Evolutionary conservation across 2,888 invertebrate genomes (phyloP), one percentile per base, ranked within the genome.

Genomic region (Nezara viridula): DNA sequence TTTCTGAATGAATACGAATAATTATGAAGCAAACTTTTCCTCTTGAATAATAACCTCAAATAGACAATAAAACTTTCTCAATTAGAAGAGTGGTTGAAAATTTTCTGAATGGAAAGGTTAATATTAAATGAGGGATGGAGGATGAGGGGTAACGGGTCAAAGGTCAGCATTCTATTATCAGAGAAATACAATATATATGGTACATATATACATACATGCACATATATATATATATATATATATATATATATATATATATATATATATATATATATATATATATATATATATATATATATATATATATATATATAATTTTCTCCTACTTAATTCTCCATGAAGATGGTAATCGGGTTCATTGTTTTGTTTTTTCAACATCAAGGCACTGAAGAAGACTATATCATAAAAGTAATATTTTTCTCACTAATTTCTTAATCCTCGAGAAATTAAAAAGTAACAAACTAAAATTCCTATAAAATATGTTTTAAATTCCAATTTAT

Each of bases 21-120:
- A 60, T 5, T n/a, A 14, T 32, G 27, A 21, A 27, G 27, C 14
- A 5, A 60, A 60, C 60, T 60, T 60, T 60, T 27, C 60, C 60
- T 60, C 60, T 27, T 60, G 27, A 60, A 60, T 60, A 60, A 60
- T 60, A 16, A 27, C 27, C 16, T 16, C 12, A 60, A 60, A 27
- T 60, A 14, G 60, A 60, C 60, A 60, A 32, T 60, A 27, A 60
- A 60, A 60, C 60, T 60, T 60, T 60, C 60, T 32, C 60, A 60
- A 60, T 60, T 60, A 60, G 16, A 27, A 32, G 27, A 27, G 27
- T 14, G n/a, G 27, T 27, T 60, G 27, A 60, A 60, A 60, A 27
- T 60, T 16, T 14, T 27, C 27, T 60, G 60, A 60, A 60, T 60
- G 14, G 27, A 60, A 60, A 60, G 27, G 60, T 60, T 55, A 60